Conservation (phyloP, 2,113 vertebrate genomes). For the Lycocorax pyrrhopterus region DNA sequence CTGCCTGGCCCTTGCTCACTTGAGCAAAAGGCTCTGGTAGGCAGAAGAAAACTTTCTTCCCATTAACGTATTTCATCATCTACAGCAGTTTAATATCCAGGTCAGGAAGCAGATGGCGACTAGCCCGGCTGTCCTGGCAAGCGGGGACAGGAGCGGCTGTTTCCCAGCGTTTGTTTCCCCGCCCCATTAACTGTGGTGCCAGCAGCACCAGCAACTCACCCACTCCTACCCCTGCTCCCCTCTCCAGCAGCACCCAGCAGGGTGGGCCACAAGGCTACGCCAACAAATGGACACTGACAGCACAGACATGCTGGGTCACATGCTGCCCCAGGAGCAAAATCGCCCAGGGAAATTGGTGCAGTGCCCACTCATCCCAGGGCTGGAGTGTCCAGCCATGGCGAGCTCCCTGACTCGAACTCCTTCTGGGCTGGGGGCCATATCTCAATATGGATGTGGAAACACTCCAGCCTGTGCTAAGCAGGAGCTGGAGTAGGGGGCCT, state of each 20-base stretch:
- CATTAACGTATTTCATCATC: neutral
- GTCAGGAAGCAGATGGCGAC: slow-evolving; percentile 47
- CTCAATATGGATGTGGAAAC: rapidly evolving
- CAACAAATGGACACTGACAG: rapidly evolving
- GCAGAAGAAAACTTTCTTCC: neutral
- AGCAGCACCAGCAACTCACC: neutral
- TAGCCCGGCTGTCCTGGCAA: neutral
- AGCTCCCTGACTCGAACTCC: neutral
- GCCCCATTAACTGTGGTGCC: neutral
- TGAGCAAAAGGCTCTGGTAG: neutral
- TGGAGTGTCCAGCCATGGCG: rapidly evolving
- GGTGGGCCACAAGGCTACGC: neutral
- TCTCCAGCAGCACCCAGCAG: neutral
- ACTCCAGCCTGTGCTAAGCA: neutral
- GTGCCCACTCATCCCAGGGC: neutral
- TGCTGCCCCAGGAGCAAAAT: neutral
- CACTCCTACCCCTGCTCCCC: rapidly evolving
- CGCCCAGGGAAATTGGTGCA: neutral
- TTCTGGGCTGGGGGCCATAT: rapidly evolving
- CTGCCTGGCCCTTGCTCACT: neutral
- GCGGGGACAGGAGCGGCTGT: neutral
- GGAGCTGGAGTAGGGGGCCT: neutral
- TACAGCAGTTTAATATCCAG: slow-evolving; percentile 3
- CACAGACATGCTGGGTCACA: rapidly evolving
- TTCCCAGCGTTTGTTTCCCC: rapidly evolving